These are phyloP conservation scores for Cavia porcellus DNA, from an alignment of 2,113 vertebrate genomes.

Conservation along the genomic window DNA sequence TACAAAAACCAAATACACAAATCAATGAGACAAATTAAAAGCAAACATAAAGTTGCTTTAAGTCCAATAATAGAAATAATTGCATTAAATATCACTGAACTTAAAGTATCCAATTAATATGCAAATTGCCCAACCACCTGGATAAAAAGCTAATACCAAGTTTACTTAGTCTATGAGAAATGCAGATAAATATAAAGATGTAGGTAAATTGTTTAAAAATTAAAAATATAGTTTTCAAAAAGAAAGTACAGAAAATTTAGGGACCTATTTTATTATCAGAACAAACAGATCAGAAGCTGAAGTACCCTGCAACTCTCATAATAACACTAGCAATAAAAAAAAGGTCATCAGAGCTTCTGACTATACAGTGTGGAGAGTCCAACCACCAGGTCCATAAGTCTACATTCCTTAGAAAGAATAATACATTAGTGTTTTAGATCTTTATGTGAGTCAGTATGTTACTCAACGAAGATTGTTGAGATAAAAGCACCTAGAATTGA, in stretches of 20 bases:
- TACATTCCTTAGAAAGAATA: background rate
- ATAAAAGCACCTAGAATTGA: background rate
- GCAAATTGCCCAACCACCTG: background rate
- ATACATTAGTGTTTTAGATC: background rate
- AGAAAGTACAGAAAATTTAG: background rate
- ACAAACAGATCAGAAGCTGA: background rate
- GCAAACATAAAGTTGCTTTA: background rate
- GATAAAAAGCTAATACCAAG: background rate
- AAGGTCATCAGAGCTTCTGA: background rate
- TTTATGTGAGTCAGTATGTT: background rate
- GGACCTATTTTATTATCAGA: background rate
- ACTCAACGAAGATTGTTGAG: background rate
- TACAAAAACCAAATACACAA: background rate
- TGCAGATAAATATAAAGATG: background rate
- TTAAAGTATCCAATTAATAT: background rate
- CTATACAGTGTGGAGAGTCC: background rate
- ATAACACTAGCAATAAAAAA: background rate
- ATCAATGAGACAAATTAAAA: background rate
- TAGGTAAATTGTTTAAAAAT: background rate
- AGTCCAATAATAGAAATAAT: background rate
- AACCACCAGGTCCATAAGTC: background rate
- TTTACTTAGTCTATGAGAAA: background rate
- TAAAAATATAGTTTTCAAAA: background rate
- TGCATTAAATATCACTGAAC: background rate
- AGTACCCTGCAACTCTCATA: background rate